phyloP scores from a whole-genome alignment of 2,888 invertebrate genomes.

The Baccha elongata region DNA sequence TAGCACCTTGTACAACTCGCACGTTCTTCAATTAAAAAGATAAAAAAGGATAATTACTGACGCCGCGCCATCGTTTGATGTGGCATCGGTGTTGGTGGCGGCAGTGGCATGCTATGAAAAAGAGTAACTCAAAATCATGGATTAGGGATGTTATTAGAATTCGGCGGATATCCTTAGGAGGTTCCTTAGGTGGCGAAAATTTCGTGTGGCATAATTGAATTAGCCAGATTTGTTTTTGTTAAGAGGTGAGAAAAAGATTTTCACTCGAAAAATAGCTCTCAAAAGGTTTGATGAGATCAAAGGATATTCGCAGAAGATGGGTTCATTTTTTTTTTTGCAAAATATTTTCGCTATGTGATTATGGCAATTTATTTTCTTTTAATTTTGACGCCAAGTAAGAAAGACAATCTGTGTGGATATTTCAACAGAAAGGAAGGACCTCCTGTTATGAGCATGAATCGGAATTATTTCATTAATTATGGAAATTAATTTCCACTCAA shows the following conservation, averaged over 20 bases:
- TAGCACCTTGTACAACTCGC: conserved; percentile 40
- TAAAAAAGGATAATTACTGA: conserved; percentile 57
- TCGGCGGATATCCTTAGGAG: conserved; percentile 45
- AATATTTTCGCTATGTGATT: conserved; percentile 7
- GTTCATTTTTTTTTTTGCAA: conserved; percentile 3
- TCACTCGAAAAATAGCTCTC: not conserved
- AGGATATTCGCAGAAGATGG: conserved; percentile 36
- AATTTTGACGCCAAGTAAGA: conserved; percentile 45
- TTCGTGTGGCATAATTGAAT: conserved; percentile 57
- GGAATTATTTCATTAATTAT: conserved; percentile 67
- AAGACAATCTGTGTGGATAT: conserved; percentile 24
- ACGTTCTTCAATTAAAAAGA: conserved; percentile 35
- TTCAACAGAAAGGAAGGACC: conserved; percentile 4
- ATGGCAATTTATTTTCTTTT: conserved; percentile 62
- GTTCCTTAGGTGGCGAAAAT: conserved; percentile 32
- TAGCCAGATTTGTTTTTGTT: conserved; percentile 49
- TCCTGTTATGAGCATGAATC: conserved; percentile 40
- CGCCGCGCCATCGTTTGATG: conserved; percentile 57
- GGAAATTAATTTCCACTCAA: conserved; percentile 64
- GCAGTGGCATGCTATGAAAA: not conserved
- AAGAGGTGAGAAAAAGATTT: not conserved
- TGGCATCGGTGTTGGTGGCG: conserved; percentile 2
- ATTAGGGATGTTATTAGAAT: conserved; percentile 61
- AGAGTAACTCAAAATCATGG: conserved; percentile 36
- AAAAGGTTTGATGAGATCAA: conserved; percentile 44